Evolutionary conservation across 2,797 vertebrate species (phyloP), one percentile per base, ranked within the genome.

Genomic region (Sphaeramia orbicularis): DNA sequence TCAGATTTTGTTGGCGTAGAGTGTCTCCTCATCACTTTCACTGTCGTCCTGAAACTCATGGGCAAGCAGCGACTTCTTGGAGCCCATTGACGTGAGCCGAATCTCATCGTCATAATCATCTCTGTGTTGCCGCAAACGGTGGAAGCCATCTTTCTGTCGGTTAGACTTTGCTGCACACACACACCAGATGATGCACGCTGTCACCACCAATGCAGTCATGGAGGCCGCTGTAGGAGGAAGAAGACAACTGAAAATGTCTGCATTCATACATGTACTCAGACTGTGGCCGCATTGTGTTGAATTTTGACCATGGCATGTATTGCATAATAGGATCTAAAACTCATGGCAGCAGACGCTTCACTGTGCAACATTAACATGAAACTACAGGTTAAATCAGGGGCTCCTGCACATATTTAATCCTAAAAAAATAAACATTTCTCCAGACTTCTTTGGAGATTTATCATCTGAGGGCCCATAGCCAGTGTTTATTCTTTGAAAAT

Each of bases 11-110:
- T 97, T 99, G 84, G 96, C 95, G 63, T 99, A 99, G 18, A 99
- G 74, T 1, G 98, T 99, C 80, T 99, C 97, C 76, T 99, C 97
- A 1, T 99, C 97, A 12, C 97, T 99, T 92, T 99, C 98, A 0
- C 96, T 99, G 79, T 99, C 98, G 6, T 99, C 98, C 93, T 98
- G 97, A 90, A 99, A 99, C 71, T 99, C 97, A 0, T 97, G 93
- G 82, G 94, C 96, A 21, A 99, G 93, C 45, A 99, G 94, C 5
- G 96, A 98, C 75, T 99, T 99, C 89, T 99, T 99, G 30, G 98
- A 99, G 86, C 97, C 95, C 0, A 98, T 96, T 18, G 98, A 95
- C 81, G 96, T 96, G 91, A 99, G 95, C 42, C 95, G 95, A 81
- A 99, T 95, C 86, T 99, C 97, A 0, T 99, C 98, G 18, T 99